Evolutionary conservation across 2,113 vertebrate genomes (phyloP).

Genomic region (Corvus moneduloides): DNA sequence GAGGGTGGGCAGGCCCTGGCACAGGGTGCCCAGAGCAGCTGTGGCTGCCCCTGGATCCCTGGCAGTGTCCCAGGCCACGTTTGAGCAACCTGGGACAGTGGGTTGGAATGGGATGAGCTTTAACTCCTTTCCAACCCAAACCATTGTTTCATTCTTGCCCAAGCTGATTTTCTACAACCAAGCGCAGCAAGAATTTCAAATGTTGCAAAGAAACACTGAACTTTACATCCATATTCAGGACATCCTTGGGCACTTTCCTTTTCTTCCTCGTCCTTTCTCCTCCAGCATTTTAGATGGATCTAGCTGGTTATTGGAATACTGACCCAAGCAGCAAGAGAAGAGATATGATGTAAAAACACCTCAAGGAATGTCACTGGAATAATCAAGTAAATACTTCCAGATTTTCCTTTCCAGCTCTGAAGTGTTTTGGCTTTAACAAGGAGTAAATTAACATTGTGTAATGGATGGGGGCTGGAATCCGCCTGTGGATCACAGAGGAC

Average conservation of each 20-base stretch:
- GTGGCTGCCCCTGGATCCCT: not conserved
- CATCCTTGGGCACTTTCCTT: not conserved
- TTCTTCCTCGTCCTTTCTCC: not conserved
- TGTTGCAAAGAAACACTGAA: not conserved
- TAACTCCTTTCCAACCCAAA: not conserved
- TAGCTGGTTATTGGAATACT: not conserved
- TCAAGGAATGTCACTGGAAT: conserved; percentile 7
- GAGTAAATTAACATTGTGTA: not conserved
- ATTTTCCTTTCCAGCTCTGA: not conserved
- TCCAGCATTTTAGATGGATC: not conserved
- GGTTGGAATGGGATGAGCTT: not conserved
- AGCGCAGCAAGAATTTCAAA: not conserved
- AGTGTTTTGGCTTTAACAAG: not conserved
- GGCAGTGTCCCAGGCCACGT: fast-evolving
- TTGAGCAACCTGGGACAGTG: fast-evolving
- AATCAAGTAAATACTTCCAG: conserved; percentile 26
- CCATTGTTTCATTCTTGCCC: not conserved
- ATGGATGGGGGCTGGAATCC: not conserved
- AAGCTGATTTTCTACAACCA: not conserved
- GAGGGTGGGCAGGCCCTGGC: fast-evolving
- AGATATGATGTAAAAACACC: not conserved
- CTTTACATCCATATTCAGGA: not conserved
- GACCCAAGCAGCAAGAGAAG: not conserved
- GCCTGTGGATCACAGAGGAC: not conserved
- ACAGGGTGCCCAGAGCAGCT: not conserved